Base-by-base conservation (phyloP, 92 coral and sea anemone species). In the Epizoanthus ramosus region DNA sequence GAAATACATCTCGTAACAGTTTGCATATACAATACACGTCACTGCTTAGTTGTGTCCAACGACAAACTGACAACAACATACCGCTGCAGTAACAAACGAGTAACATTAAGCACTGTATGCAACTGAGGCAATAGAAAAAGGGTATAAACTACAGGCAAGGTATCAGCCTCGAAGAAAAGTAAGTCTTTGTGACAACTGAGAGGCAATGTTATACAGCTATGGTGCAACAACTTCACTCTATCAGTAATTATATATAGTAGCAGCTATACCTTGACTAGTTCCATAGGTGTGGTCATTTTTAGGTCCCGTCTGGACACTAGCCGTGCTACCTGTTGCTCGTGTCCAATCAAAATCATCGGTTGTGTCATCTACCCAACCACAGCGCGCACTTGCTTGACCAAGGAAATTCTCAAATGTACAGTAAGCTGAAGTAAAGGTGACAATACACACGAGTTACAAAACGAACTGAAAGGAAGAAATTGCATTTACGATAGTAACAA, bases 221-320 rank as follows among this genome's bases (percentile, higher is more conserved):
- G 54, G 10, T 50, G 54, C 54, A 50, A 50, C 0, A 9, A 10
- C 16, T 13, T 10, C 10, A 50, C 54, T 50, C 13, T 9, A 12
- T 13, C 21, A 43, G 37, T 8, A 61, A 7, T 71, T 2, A 15
- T 14, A 69, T 8, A 50, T 6, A 50, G 39, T 19, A 59, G 28
- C 33, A 57, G 23, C 25, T 8, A 47, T 73, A 95, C 98, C 98
- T 87, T 93, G 82, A 41, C 57, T 75, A 1, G 98, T 93, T 57
- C 97, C 97, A 68, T 89, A 93, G 8, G 98, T 95, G 85, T 95
- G 98, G 80, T 95, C 98, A 81, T 84, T 86, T 45, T 83, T 28
- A 9, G 98, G 98, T 31, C 98, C 98, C 17, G 98, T 95, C 8
- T 77, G 41, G 22, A 82, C 85, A 57, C 98, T 95, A 14, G 92